Conservation (phyloP, 2,113 vertebrate species). For the Neolamprologus hecqui region DNA sequence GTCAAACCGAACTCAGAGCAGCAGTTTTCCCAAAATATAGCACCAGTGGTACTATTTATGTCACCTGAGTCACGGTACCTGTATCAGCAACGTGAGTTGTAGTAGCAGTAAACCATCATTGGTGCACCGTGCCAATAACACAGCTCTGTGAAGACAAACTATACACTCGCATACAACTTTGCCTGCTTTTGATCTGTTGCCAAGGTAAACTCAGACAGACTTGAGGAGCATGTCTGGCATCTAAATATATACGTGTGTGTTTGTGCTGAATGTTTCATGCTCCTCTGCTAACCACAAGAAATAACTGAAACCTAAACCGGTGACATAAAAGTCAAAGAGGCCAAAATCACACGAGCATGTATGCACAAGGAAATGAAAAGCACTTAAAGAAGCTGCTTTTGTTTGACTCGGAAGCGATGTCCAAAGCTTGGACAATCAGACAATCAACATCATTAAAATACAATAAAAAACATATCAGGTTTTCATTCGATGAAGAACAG, state of each 20-base stretch:
- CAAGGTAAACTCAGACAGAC: conserved; percentile 18
- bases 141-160: neutral
- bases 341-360: neutral
- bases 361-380: neutral
- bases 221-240: conserved; percentile 13
- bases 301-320: neutral
- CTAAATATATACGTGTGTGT: neutral
- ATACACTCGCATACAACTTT: neutral
- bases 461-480: neutral
- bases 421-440: neutral
- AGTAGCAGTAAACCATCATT: neutral
- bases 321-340: neutral
- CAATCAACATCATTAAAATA: neutral
- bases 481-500: neutral
- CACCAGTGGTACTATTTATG: neutral
- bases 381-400: neutral
- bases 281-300: neutral
- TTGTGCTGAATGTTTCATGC: neutral
- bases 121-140: neutral
- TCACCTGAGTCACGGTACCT: neutral
- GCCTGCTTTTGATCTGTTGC: neutral
- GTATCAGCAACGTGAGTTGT: neutral
- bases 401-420: neutral
- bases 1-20: conserved; percentile 41
- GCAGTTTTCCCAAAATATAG: neutral